Base-by-base conservation (phyloP, 2,113 vertebrate species). In the Ranitomeya variabilis region DNA sequence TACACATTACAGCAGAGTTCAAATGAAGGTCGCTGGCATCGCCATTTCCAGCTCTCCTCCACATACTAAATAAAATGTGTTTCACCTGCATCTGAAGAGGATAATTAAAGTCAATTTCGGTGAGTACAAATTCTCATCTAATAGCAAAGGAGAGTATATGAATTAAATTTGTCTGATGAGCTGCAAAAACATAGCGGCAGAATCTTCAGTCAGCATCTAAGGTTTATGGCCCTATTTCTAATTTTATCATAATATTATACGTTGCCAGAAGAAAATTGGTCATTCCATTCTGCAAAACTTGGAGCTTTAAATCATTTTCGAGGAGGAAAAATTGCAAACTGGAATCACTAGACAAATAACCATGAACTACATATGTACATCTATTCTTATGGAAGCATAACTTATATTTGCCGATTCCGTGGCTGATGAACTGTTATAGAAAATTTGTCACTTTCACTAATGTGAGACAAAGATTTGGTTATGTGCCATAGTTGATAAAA, bases 181-280 rank as follows among this genome's bases (percentile, higher is more conserved):
- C 83, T 91, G 12, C 91, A 91, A 90, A 45, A 55, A 90, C 81
- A 85, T 92, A 89, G 89, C 92, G 93, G 92, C 87, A 91, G 90
- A 86, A 90, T 90, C 89, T 84, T 62, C 64, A 73, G 87, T 89
- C 87, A 88, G 90, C 87, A 91, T 90, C 89, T 86, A 59, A 54
- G 73, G 86, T 90, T 92, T 91, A 91, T 89, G 92, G 80, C 84
- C 3, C 0, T 90, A 69, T 91, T 90, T 92, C 94, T 93, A 93
- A 94, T 94, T 94, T 93, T 89, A 85, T 92, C 85, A 83, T 85
- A 91, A 83, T 85, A 91, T 55, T 92, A 92, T 90, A 92, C 90
- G 86, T 87, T 91, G 89, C 71, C 90, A 91, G 91, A 92, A 94
- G 92, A 79, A 92, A 91, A 91, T 51, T 84, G 91, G 71, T 82